phyloP scores from a whole-genome alignment of 2,888 invertebrate species.

The Baccha elongata region DNA sequence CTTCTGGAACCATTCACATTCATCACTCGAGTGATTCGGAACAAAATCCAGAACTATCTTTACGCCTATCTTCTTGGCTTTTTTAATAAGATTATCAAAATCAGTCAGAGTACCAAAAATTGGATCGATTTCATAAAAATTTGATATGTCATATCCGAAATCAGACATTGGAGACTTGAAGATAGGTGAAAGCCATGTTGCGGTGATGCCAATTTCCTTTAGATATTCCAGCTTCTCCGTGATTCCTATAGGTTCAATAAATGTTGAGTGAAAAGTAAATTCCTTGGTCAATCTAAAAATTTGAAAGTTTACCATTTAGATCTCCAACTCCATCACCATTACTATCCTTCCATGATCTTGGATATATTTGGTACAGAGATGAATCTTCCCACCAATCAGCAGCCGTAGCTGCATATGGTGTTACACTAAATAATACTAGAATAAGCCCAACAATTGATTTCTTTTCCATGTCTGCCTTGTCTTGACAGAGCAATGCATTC shows the following conservation, averaged over 20 bases:
- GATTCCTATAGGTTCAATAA: constrained; percentile 83
- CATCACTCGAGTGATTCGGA: constrained; percentile 90
- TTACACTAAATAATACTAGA: background rate
- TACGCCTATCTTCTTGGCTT: constrained; percentile 83
- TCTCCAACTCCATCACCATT: constrained; percentile 93
- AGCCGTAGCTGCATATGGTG: constrained; percentile 22
- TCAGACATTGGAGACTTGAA: constrained; percentile 89
- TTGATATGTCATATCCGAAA: constrained; percentile 90
- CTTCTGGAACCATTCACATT: constrained; percentile 92
- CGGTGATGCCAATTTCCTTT: constrained; percentile 86
- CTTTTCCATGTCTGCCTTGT: constrained; percentile 22
- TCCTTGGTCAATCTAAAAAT: background rate
- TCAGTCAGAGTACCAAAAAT: constrained; percentile 86
- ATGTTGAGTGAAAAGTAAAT: too few species aligned
- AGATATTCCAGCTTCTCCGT: constrained; percentile 86
- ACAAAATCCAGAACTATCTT: constrained; percentile 86
- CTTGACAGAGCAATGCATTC: background rate
- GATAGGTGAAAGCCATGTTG: constrained; percentile 89
- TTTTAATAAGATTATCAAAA: constrained; percentile 85
- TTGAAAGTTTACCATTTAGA: constrained; percentile 85
- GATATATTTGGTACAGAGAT: constrained; percentile 93
- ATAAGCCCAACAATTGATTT: background rate
- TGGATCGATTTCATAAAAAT: constrained; percentile 87
- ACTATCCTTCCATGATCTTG: constrained; percentile 92
- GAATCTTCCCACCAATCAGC: constrained; percentile 93